These are phyloP conservation scores for Etheostoma spectabile DNA, from an alignment of 2,113 vertebrate species.

Conservation along the genomic window DNA sequence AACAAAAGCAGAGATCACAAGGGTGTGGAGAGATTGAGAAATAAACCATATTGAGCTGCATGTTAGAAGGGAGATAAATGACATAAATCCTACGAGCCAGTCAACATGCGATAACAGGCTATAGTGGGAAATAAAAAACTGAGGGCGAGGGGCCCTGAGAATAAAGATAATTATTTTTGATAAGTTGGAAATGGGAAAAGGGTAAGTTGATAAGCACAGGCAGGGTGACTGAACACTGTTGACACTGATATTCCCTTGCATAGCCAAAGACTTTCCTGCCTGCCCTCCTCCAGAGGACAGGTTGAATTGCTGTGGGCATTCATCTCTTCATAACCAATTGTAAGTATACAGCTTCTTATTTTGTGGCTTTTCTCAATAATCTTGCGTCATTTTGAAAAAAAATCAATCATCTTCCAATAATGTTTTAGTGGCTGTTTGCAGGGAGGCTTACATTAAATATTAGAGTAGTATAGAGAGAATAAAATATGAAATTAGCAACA, in stretches of 20 bases:
- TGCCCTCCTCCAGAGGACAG: slow-evolving; percentile 6
- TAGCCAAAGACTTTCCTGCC: slow-evolving; percentile 13
- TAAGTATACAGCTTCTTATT: neutral
- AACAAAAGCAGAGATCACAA: slow-evolving; percentile 31
- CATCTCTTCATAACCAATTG: neutral
- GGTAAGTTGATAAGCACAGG: slow-evolving; percentile 71
- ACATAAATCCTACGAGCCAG: slow-evolving; percentile 68
- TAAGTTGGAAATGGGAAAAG: slow-evolving; percentile 76
- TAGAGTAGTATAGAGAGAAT: neutral
- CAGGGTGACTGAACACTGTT: slow-evolving; percentile 60
- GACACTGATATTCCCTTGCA: slow-evolving; percentile 53
- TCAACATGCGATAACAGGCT: slow-evolving; percentile 69
- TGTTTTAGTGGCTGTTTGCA: slow-evolving; percentile 1
- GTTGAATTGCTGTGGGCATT: neutral
- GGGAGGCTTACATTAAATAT: neutral
- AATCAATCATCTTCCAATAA: neutral
- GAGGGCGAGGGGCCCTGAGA: slow-evolving; percentile 34
- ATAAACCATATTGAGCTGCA: slow-evolving; percentile 62
- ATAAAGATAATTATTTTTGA: slow-evolving; percentile 81
- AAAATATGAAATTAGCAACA: neutral
- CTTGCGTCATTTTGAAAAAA: slow-evolving; percentile 2
- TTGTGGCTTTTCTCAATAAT: neutral
- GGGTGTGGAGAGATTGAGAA: slow-evolving; percentile 60
- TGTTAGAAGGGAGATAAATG: slow-evolving; percentile 63
- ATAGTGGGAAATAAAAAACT: slow-evolving; percentile 36